Evolutionary conservation across 1,140 invertebrate genomes (phyloP).

Genomic region (Halesus radiatus): DNA sequence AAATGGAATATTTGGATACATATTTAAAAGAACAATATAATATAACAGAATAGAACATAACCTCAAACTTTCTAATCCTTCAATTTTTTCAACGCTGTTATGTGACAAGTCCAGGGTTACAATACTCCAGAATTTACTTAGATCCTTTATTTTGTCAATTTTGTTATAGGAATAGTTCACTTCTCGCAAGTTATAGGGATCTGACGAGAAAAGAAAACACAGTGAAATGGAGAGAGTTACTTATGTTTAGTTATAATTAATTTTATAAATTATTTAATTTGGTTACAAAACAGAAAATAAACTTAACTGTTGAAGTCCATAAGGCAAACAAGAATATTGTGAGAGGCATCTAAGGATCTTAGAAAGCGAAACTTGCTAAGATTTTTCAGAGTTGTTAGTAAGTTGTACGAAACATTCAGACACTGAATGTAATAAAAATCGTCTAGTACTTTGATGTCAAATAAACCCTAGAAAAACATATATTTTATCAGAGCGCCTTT

Average conservation of each 20-base stretch:
- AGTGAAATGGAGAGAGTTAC: no score
- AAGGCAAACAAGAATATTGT: constrained; percentile 43
- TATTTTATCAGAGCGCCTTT: background rate
- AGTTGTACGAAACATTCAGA: constrained; percentile 47
- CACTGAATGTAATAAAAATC: constrained; percentile 41
- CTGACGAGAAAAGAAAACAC: background rate
- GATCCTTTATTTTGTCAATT: constrained; percentile 41
- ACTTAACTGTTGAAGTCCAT: constrained; percentile 28
- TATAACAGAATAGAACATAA: background rate
- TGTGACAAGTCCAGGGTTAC: constrained; percentile 43
- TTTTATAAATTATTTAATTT: no score
- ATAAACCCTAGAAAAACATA: constrained; percentile 22
- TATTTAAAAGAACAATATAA: no score
- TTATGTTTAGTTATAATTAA: no score
- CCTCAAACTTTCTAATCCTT: constrained; percentile 42
- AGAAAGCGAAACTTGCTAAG: constrained; percentile 35
- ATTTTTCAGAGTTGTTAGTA: constrained; percentile 18
- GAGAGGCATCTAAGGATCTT: constrained; percentile 46
- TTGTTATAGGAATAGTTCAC: constrained; percentile 49
- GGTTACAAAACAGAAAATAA: background rate
- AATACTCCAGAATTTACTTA: constrained; percentile 46
- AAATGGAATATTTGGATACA: no score
- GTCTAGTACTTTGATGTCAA: constrained; percentile 17
- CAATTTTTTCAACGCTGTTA: constrained; percentile 47
- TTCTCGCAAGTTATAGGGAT: constrained; percentile 42